Evolutionary conservation across 2,797 vertebrate genomes (phyloP).

Genomic region (Acestrorhynchus altus): DNA sequence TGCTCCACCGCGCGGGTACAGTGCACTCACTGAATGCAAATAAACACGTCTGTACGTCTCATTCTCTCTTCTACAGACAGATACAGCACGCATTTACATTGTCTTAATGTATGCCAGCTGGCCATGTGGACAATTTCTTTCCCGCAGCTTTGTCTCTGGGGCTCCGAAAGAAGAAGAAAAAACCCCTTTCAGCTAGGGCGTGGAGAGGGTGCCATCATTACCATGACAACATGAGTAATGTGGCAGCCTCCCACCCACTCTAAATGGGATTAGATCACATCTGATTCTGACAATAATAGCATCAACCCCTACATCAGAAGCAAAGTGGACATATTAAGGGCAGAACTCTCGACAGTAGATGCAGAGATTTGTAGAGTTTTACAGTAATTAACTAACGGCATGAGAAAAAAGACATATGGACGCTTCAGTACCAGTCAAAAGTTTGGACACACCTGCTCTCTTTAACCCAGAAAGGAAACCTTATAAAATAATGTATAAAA

Average conservation of each 20-base stretch:
- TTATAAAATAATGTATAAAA: too few species aligned
- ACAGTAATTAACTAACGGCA: not conserved
- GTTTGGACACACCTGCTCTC: too few species aligned
- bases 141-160: conserved; percentile 13
- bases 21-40: conserved; percentile 47
- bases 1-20: conserved; percentile 26
- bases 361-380: not conserved
- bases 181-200: conserved; percentile 61
- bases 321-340: conserved; percentile 55
- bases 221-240: conserved; percentile 30
- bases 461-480: too few species aligned
- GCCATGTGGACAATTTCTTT: conserved; percentile 12
- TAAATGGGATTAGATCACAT: conserved; percentile 31
- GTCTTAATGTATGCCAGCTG: conserved; percentile 42
- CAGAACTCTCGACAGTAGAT: conserved; percentile 1
- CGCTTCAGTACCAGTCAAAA: too few species aligned
- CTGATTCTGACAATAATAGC: conserved; percentile 48
- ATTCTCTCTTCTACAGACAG: conserved; percentile 42
- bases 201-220: conserved; percentile 12
- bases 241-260: conserved; percentile 4
- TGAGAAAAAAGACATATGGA: not conserved
- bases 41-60: conserved; percentile 45
- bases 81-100: conserved; percentile 43
- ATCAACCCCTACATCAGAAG: conserved; percentile 38
- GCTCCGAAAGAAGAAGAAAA: not conserved